Evolutionary conservation across 92 coral and sea anemone genomes (phyloP).

Genomic region (Virgularia gustaviana): DNA sequence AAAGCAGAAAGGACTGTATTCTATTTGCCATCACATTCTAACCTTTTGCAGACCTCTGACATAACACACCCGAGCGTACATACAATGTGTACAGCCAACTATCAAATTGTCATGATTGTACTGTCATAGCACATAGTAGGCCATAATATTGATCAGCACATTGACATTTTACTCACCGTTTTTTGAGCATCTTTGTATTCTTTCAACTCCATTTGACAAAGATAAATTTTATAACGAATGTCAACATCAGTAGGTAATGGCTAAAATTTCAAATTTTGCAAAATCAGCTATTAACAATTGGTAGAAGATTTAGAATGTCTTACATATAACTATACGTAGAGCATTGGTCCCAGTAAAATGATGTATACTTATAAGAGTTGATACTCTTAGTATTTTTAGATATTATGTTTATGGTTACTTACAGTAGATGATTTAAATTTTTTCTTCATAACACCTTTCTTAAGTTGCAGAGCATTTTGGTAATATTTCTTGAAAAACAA

Average conservation of each 20-base stretch:
- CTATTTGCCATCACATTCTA: too few relatives aligned
- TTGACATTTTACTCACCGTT: constrained; percentile 56
- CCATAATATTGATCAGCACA: background rate
- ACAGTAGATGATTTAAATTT: constrained; percentile 73
- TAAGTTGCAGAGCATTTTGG: constrained; percentile 74
- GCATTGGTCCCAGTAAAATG: too few relatives aligned
- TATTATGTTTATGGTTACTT: background rate
- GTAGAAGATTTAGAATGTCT: too few relatives aligned
- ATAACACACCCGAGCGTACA: too few relatives aligned
- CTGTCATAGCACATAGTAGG: background rate
- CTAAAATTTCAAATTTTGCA: too few relatives aligned
- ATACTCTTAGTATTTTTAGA: background rate
- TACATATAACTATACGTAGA: too few relatives aligned
- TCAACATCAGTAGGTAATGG: constrained; percentile 80
- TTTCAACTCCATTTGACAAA: constrained; percentile 74
- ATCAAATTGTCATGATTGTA: background rate
- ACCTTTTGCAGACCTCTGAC: too few relatives aligned
- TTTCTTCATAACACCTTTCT: constrained; percentile 71
- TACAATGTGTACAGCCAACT: too few relatives aligned
- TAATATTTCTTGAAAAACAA: constrained; percentile 60
- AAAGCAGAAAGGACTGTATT: too few relatives aligned
- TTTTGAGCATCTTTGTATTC: constrained; percentile 79
- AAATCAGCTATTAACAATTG: too few relatives aligned
- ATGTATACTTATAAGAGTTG: background rate
- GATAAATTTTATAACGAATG: constrained; percentile 78